Percentiles rank a stretch among this genome's conserved stretches.
Conservation (phyloP, 2,888 invertebrate species). For the Rutpela maculata region DNA sequence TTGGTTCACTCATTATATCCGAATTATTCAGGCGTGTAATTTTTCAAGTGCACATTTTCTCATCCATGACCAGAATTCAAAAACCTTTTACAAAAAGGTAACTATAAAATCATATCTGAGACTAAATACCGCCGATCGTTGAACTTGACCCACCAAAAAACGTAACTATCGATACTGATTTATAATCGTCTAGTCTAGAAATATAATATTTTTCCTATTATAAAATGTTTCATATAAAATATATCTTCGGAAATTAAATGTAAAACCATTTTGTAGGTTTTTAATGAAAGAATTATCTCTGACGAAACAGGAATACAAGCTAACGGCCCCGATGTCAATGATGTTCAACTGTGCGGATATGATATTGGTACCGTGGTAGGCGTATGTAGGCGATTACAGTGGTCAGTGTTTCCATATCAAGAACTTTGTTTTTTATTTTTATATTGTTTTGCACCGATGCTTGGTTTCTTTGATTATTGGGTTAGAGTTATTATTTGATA, state of each 20-base stretch:
- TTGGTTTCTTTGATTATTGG: neutral
- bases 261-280: neutral
- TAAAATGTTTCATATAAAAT: neutral
- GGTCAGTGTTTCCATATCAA: slow-evolving; percentile 35
- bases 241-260: too few species aligned
- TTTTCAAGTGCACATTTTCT: neutral
- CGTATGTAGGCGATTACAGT: slow-evolving; percentile 30
- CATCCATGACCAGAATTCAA: neutral
- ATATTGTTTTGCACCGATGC: neutral
- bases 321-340: slow-evolving; percentile 13
- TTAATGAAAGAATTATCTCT: slow-evolving; percentile 10
- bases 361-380: slow-evolving; percentile 38
- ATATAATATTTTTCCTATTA: neutral
- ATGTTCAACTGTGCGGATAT: slow-evolving; percentile 38
- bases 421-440: slow-evolving; percentile 13
- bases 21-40: neutral
- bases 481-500: neutral
- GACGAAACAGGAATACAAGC: slow-evolving; percentile 27
- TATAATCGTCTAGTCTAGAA: neutral
- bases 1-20: neutral
- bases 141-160: neutral
- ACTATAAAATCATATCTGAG: neutral
- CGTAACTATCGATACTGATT: neutral
- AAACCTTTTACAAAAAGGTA: neutral
- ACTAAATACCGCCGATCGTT: neutral